Conservation (phyloP, 2,113 vertebrate genomes). For the Procapra przewalskii region DNA sequence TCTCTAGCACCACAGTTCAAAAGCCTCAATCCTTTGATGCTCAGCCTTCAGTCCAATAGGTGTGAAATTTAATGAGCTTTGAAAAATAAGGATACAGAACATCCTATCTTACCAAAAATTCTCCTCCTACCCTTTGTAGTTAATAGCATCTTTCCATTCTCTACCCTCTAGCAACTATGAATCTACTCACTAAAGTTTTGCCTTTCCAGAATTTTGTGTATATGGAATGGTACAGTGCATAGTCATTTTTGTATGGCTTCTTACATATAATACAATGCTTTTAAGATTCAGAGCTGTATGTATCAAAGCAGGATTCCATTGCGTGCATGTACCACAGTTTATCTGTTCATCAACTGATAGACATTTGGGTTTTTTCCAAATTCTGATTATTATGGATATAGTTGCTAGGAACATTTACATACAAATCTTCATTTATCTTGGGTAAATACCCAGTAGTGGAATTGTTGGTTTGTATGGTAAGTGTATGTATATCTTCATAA, state of each 20-base stretch:
- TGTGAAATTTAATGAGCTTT: neutral
- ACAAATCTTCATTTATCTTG: neutral
- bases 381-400: neutral
- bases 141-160: neutral
- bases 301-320: neutral
- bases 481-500: neutral
- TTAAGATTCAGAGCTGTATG: neutral
- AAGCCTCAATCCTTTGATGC: neutral
- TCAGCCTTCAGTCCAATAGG: fast-evolving
- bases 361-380: neutral
- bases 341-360: neutral
- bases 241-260: neutral
- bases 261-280: neutral
- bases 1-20: neutral
- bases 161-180: neutral
- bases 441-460: neutral
- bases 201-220: neutral
- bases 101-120: neutral
- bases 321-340: neutral
- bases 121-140: neutral
- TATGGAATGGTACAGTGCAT: neutral
- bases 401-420: neutral
- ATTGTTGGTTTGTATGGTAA: neutral
- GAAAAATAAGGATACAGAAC: neutral
- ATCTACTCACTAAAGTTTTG: neutral